Evolutionary conservation across 2,113 vertebrate species (phyloP), one percentile per base, ranked within the genome.

Genomic region (Colistium nudipinnis): DNA sequence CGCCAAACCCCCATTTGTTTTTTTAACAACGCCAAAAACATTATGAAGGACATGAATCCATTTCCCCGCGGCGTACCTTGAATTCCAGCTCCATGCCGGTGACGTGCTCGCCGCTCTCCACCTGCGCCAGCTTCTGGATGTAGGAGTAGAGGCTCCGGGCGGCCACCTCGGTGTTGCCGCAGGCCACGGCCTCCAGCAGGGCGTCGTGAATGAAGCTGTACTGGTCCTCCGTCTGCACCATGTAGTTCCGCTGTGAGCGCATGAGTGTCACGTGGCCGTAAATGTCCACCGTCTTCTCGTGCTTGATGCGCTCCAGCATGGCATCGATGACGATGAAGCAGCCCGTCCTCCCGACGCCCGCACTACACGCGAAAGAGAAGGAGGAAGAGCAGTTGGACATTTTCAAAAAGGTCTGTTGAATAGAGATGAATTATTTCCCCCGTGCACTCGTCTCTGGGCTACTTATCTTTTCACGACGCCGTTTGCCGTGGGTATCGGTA

Each of bases 121-220:
- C 95, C 92, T 97, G 95, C 0, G 96, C 93, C 92, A 99, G 92
- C 59, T 97, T 98, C 92, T 99, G 98, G 82, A 99, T 97, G 91
- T 99, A 98, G 59, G 94, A 94, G 77, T 97, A 99, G 49, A 99
- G 94, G 76, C 96, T 97, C 49, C 98, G 92, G 0, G 98, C 98
- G 0, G 97, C 96, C 41, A 98, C 96, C 83, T 99, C 97, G 0
- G 97, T 99, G 94, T 95, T 97, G 56, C 98, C 98, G 0, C 97
- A 98, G 79, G 97, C 96, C 9, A 98, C 97, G 0, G 98, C 98
- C 90, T 99, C 98, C 20, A 98, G 95, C 93, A 99, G 92, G 0
- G 98, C 96, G 27, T 99, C 98, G 3, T 99, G 98, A 70, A 99
- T 99, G 88, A 99, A 99, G 93, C 96, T 98, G 93, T 99, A 99